Base-by-base conservation (phyloP, 23 tunicate genomes). In the Phallusia fumigata region DNA sequence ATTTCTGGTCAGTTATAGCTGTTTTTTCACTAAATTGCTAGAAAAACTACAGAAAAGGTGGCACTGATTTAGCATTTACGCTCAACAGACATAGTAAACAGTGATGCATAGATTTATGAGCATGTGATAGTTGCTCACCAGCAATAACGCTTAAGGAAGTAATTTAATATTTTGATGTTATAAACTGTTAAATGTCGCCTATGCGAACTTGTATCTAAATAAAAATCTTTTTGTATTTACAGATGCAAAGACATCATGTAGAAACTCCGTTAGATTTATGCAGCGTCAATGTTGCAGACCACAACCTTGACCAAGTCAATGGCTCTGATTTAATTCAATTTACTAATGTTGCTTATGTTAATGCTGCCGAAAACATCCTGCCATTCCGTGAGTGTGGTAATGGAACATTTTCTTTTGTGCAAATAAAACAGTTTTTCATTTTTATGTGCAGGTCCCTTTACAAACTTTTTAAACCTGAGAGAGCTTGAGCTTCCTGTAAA, bases 401-500 rank as follows among this genome's bases (percentile, higher is more conserved):
- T 40, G 8, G 47, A 40, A 40, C 47, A 3, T 40, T 40, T 5
- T 10, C 47, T 3, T 40, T 3, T 40, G 5, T 3, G 47, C 10
- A 40, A 10, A 3, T 40, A 10, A n/a, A n/a, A n/a, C n/a, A n/a
- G n/a, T n/a, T 10, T 40, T 40, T 40, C 10, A 40, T 40, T 40
- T 40, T 10, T 1, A 21, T 77, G 33, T 82, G 33, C 33, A 87
- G 91, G 88, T 19, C 91, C 97, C 0, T 92, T 93, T 65, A 74
- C 73, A 18, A 78, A 53, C 31, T 93, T 93, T 81, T 73, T 82
- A 58, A 85, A 88, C 76, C 53, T 93, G 58, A 65, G 92, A 88
- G 97, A 93, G 72, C 77, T 93, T n/a, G 97, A 93, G 88, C 77
- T 93, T 21, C 89, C 97, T 18, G 92, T 93, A 35, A 93, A 93